phyloP scores from a whole-genome alignment of 2,797 vertebrate genomes.

The Chrosomus eos region DNA sequence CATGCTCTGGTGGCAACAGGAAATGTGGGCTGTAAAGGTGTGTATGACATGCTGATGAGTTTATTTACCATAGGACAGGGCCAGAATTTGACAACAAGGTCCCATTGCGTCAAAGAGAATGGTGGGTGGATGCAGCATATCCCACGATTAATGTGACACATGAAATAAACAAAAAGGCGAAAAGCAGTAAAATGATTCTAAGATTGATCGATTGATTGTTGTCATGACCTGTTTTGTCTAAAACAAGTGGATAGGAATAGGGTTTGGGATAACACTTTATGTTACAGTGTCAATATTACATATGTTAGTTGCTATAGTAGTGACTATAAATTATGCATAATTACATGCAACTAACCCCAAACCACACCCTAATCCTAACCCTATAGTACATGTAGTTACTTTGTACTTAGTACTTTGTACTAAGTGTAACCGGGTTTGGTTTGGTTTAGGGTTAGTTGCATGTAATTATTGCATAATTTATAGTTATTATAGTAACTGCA shows the following conservation, averaged over 20 bases:
- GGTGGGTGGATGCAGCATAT: constrained; percentile 1
- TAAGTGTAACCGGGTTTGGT: too few relatives aligned
- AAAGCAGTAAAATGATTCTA: neutral
- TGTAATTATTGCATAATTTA: too few relatives aligned
- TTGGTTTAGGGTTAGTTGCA: too few relatives aligned
- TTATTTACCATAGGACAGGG: constrained; percentile 13
- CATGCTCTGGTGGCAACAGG: constrained; percentile 45
- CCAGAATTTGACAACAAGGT: constrained; percentile 3
- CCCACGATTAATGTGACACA: constrained; percentile 4
- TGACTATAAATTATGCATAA: too few relatives aligned
- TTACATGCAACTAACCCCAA: too few relatives aligned
- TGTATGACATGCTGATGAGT: constrained; percentile 17
- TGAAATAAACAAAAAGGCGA: neutral
- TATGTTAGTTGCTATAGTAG: too few relatives aligned
- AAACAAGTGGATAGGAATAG: neutral
- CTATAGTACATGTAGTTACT: too few relatives aligned
- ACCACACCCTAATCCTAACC: too few relatives aligned
- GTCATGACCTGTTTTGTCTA: neutral
- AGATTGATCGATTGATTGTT: neutral
- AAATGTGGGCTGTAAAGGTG: constrained; percentile 40
- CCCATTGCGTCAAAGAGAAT: constrained; percentile 33
- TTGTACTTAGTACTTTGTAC: too few relatives aligned
- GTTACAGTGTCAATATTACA: too few relatives aligned
- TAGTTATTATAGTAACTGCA: too few relatives aligned
- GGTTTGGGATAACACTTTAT: too few relatives aligned